A percentile compares a stretch with the other conserved stretches of the same genome.
Conservation (phyloP, 1,140 invertebrate genomes). For the Agrilus planipennis region DNA sequence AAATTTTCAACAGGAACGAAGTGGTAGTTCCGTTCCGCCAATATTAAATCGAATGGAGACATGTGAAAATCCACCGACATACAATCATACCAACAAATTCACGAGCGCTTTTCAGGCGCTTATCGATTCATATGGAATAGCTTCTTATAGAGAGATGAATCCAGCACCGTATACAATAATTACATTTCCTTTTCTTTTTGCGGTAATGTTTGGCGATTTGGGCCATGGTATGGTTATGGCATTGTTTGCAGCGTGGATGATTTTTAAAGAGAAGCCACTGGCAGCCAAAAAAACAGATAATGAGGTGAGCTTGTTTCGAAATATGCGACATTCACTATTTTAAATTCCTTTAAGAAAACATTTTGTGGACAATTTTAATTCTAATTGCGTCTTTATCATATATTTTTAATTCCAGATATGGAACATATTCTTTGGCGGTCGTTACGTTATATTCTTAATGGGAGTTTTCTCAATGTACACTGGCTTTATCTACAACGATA, state of each 20-base stretch:
- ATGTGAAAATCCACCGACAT: slow-evolving; percentile 90
- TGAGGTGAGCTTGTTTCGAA: slow-evolving; percentile 42
- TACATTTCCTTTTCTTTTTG: slow-evolving; percentile 89
- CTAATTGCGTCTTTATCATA: slow-evolving; percentile 1
- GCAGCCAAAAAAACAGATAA: slow-evolving; percentile 67
- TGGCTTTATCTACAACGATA: slow-evolving; percentile 96
- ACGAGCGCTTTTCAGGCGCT: slow-evolving; percentile 91
- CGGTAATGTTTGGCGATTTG: slow-evolving; percentile 88
- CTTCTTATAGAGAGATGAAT: slow-evolving; percentile 93
- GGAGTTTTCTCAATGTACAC: slow-evolving; percentile 97
- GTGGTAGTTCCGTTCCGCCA: slow-evolving; percentile 90
- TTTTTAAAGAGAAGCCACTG: slow-evolving; percentile 77
- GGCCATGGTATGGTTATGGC: slow-evolving; percentile 82
- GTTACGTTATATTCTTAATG: slow-evolving; percentile 98
- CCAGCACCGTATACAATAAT: slow-evolving; percentile 92
- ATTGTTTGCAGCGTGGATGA: slow-evolving; percentile 76
- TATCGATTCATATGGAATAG: slow-evolving; percentile 96
- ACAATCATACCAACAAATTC: slow-evolving; percentile 97
- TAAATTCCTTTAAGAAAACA: slow-evolving; percentile 1
- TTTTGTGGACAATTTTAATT: slow-evolving; percentile 2
- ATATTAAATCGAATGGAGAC: slow-evolving; percentile 95
- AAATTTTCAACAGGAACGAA: too few relatives aligned
- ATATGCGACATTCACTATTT: slow-evolving; percentile 8
- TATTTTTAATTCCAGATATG: slow-evolving; percentile 56
- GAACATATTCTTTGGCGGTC: slow-evolving; percentile 95